A percentile compares a stretch with the other conserved stretches of the same genome.
phyloP scores from a whole-genome alignment of 2,888 invertebrate species.

The Trissolcus japonicus region DNA sequence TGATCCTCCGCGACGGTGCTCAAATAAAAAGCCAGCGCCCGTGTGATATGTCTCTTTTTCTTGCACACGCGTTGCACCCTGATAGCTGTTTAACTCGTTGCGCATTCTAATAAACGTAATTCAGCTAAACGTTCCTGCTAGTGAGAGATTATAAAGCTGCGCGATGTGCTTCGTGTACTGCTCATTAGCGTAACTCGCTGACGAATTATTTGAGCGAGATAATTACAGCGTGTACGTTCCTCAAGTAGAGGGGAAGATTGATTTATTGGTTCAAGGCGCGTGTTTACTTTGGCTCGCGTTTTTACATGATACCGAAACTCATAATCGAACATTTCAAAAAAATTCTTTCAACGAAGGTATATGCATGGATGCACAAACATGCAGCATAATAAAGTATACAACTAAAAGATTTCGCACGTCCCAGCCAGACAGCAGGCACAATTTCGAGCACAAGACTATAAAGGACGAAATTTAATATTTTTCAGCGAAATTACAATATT shows the following conservation, averaged over 20 bases:
- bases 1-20: conserved; percentile 20
- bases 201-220: conserved; percentile 38
- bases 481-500: too few relatives aligned
- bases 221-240: conserved; percentile 35
- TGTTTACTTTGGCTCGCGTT: too few relatives aligned
- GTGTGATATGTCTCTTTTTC: conserved; percentile 2
- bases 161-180: conserved; percentile 3
- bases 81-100: conserved; percentile 31
- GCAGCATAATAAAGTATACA: too few relatives aligned
- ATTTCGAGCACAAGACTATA: too few relatives aligned
- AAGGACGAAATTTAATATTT: too few relatives aligned
- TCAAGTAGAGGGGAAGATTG: conserved; percentile 23
- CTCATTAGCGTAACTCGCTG: conserved; percentile 45
- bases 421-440: too few relatives aligned
- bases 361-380: too few relatives aligned
- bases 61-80: conserved; percentile 21
- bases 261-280: conserved; percentile 20
- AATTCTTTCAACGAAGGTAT: too few relatives aligned
- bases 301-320: too few relatives aligned
- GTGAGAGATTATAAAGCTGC: conserved; percentile 41
- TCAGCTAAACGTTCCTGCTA: conserved; percentile 29
- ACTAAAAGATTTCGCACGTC: too few relatives aligned
- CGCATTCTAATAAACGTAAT: conserved; percentile 46
- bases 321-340: too few relatives aligned
- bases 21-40: conserved; percentile 19